A percentile compares a stretch with the other conserved stretches of the same genome.
Evolutionary conservation across 2,113 vertebrate genomes (phyloP).

Genomic region (Bungarus multicinctus): DNA sequence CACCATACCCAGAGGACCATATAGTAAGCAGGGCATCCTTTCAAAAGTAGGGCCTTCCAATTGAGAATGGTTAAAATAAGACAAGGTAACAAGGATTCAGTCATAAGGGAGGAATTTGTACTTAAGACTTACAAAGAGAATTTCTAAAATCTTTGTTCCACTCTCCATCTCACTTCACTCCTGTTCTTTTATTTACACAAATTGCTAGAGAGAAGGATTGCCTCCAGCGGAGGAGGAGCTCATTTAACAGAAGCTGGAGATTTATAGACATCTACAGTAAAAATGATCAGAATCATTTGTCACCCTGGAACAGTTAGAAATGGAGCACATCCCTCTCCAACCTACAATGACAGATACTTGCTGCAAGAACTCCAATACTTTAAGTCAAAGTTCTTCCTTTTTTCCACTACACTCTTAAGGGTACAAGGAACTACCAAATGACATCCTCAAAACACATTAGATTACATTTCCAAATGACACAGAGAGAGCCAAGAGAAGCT

Average conservation of each 20-base stretch:
- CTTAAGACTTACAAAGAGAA: background rate
- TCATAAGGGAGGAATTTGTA: background rate
- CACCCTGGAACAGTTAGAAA: slow-evolving; percentile 3
- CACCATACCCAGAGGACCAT: background rate
- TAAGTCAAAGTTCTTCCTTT: slow-evolving; percentile 14
- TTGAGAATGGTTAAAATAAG: background rate
- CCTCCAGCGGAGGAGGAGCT: slow-evolving; percentile 9
- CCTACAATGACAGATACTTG: background rate
- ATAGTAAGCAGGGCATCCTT: background rate
- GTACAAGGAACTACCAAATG: background rate
- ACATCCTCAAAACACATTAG: background rate
- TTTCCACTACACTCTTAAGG: background rate
- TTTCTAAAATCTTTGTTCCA: background rate
- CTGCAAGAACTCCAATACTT: background rate
- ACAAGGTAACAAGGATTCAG: background rate
- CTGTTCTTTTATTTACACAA: slow-evolving; percentile 17
- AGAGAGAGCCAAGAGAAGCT: background rate
- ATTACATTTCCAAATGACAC: background rate
- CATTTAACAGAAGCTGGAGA: slow-evolving; percentile 13
- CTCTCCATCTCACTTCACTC: background rate
- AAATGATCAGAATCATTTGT: slow-evolving; percentile 13
- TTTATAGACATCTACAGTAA: slow-evolving; percentile 2
- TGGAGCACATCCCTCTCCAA: background rate
- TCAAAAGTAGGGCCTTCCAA: background rate
- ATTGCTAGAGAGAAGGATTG: background rate